These are phyloP conservation scores for Steromphala cineraria DNA, from an alignment of 2,888 invertebrate species.

Conservation along the genomic window DNA sequence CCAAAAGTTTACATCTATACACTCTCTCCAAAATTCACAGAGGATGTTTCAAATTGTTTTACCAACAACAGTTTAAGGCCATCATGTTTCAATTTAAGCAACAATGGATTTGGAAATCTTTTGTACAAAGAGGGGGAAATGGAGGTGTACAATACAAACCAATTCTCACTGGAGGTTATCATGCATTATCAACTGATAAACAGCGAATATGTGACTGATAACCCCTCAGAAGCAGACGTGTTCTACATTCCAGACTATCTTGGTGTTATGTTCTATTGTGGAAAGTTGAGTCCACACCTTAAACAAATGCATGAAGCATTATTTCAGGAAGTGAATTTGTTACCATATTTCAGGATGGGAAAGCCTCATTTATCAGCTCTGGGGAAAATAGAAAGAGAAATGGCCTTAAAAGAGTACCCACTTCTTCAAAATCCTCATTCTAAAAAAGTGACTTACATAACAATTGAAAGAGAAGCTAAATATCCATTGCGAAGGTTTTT, in stretches of 20 bases:
- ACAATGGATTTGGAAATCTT: constrained; percentile 38
- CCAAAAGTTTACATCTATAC: constrained; percentile 47
- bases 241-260: constrained; percentile 56
- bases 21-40: constrained; percentile 39
- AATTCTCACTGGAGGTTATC: constrained; percentile 54
- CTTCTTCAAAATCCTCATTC: constrained; percentile 42
- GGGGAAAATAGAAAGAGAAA: constrained; percentile 60
- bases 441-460: constrained; percentile 47
- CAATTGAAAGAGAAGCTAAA: constrained; percentile 56
- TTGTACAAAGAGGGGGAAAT: constrained; percentile 19
- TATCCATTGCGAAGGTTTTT: constrained; percentile 1
- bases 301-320: constrained; percentile 31
- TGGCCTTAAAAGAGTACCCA: constrained; percentile 43
- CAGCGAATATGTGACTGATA: constrained; percentile 43
- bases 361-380: constrained; percentile 60
- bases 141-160: constrained; percentile 33
- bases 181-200: constrained; percentile 49
- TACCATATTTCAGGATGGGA: constrained; percentile 37
- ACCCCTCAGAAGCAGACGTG: constrained; percentile 45
- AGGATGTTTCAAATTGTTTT: constrained; percentile 29
- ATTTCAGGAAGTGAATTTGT: constrained; percentile 35
- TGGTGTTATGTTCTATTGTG: constrained; percentile 45
- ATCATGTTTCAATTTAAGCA: constrained; percentile 34
- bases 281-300: not conserved
- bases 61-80: no score